These are phyloP conservation scores for Drosophila gunungcola DNA, from an alignment of 1,140 invertebrate species.

Conservation along the genomic window DNA sequence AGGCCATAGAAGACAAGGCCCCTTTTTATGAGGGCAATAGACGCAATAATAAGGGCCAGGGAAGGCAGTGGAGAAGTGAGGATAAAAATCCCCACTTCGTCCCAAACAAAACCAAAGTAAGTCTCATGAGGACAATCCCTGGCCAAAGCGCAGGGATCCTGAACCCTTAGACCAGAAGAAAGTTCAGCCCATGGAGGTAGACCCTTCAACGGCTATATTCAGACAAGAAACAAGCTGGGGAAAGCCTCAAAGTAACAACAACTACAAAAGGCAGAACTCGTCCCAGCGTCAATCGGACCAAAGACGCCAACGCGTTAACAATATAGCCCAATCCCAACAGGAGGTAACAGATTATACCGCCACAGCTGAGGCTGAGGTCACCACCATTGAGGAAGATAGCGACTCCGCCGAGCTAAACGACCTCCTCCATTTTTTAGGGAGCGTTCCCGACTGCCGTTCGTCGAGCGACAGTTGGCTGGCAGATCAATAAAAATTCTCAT, in stretches of 20 bases:
- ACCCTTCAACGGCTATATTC: constrained; percentile 12
- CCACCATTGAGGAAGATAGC: constrained; percentile 8
- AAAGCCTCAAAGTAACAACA: constrained; percentile 11
- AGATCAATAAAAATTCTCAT: constrained; percentile 35
- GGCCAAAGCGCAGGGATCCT: background rate
- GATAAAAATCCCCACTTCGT: constrained; percentile 1
- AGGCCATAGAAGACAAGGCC: too few species aligned
- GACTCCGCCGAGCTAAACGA: constrained; percentile 7
- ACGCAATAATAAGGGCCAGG: background rate
- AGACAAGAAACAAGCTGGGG: constrained; percentile 10
- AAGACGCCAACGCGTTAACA: constrained; percentile 30
- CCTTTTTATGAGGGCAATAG: constrained; percentile 1
- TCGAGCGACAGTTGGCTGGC: constrained; percentile 26
- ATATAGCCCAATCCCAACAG: constrained; percentile 16
- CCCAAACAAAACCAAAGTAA: background rate
- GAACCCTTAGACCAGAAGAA: background rate
- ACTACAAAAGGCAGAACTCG: constrained; percentile 19
- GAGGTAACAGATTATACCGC: constrained; percentile 1
- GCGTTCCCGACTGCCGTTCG: constrained; percentile 30
- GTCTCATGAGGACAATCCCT: background rate
- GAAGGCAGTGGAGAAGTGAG: constrained; percentile 1
- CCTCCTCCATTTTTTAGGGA: constrained; percentile 31
- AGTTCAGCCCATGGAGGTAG: constrained; percentile 21
- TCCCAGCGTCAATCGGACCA: constrained; percentile 13
- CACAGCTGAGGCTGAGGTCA: constrained; percentile 15